These are phyloP conservation scores for Oryzias curvinotus DNA, from an alignment of 2,113 vertebrate genomes.

Conservation along the genomic window DNA sequence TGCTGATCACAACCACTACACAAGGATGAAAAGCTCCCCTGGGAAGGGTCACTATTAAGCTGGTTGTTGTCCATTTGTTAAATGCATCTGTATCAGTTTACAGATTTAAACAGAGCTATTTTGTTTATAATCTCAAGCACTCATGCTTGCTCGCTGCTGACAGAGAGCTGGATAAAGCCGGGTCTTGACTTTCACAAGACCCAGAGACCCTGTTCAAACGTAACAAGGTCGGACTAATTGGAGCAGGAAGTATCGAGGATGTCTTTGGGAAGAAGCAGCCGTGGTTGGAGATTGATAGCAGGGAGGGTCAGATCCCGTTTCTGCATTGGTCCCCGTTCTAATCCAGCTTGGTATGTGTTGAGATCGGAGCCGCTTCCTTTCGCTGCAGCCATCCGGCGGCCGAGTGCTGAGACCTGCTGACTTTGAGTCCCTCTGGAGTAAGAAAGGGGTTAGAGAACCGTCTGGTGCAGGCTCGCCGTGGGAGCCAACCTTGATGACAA, in stretches of 20 bases:
- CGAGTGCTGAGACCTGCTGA: conserved; percentile 38
- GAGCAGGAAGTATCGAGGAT: conserved; percentile 74
- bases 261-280: conserved; percentile 58
- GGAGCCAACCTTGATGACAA: conserved; percentile 19
- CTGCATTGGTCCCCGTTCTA: conserved; percentile 71
- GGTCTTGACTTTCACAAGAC: conserved; percentile 61
- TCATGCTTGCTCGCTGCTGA: conserved; percentile 29
- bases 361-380: conserved; percentile 58
- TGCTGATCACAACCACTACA: conserved; percentile 43
- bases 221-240: conserved; percentile 78
- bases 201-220: conserved; percentile 17
- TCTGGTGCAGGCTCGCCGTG: background rate
- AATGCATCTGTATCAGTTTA: conserved; percentile 58
- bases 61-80: conserved; percentile 57
- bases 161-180: conserved; percentile 29
- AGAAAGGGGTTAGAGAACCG: conserved; percentile 25
- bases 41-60: conserved; percentile 32
- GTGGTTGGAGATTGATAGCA: conserved; percentile 52
- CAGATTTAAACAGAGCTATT: conserved; percentile 63
- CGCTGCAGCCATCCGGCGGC: conserved; percentile 46
- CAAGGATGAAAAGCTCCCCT: conserved; percentile 47
- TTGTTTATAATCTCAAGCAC: conserved; percentile 63
- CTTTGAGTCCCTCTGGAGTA: conserved; percentile 26
- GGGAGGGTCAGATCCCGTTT: conserved; percentile 69
- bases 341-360: conserved; percentile 73